Conservation (phyloP, 2,888 invertebrate genomes). For the Meta bourneti region DNA sequence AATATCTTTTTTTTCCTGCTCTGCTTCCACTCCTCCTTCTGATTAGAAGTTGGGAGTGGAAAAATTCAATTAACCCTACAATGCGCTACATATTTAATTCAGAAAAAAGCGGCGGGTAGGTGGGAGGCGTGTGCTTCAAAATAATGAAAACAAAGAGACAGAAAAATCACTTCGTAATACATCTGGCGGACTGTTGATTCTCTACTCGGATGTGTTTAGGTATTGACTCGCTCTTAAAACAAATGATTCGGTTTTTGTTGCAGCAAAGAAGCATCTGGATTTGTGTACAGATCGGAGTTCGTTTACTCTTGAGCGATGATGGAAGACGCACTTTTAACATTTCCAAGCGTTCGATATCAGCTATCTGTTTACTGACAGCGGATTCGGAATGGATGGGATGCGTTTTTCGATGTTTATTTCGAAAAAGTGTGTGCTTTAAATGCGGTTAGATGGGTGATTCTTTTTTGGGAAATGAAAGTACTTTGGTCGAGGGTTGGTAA, state of each 20-base stretch:
- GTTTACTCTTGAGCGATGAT: constrained; percentile 52
- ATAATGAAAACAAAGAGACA: constrained; percentile 67
- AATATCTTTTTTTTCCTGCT: constrained; percentile 53
- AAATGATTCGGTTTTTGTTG: constrained; percentile 51
- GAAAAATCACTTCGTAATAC: constrained; percentile 74
- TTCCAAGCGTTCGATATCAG: constrained; percentile 31
- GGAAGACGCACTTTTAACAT: constrained; percentile 37
- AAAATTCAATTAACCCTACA: constrained; percentile 76
- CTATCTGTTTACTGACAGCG: background rate
- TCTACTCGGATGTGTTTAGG: constrained; percentile 34
- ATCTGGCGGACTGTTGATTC: constrained; percentile 56
- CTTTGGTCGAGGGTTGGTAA: background rate
- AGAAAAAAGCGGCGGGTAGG: constrained; percentile 36
- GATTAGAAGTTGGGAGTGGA: constrained; percentile 73
- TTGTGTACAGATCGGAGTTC: constrained; percentile 55
- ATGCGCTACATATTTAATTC: constrained; percentile 72
- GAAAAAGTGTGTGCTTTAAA: background rate
- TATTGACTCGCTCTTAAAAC: constrained; percentile 72
- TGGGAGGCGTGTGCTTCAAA: constrained; percentile 42
- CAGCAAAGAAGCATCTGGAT: constrained; percentile 47
- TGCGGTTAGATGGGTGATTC: background rate
- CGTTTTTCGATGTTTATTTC: constrained; percentile 30
- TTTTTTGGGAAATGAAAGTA: background rate
- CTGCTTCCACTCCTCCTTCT: constrained; percentile 35
- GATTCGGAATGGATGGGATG: background rate